Base-by-base conservation (phyloP, 2,888 invertebrate genomes). In the Cryptocephalus moraei region DNA sequence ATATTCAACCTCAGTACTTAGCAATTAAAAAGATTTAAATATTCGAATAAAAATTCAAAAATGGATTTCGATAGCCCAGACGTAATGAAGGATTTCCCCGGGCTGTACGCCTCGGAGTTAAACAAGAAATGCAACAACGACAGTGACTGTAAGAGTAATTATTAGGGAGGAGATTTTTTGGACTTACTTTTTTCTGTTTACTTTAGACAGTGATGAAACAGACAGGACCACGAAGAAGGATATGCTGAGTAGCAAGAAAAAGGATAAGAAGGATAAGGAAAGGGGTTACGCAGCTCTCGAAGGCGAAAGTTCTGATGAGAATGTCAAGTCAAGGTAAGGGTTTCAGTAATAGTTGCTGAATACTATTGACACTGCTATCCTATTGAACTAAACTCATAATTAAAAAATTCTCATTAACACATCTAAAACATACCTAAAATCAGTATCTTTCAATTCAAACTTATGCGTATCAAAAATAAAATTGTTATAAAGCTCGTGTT, bases 301-400 rank as follows among this genome's bases (percentile, higher is more conserved):
- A 70, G 93, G 92, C 39, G 91, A 91, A 70, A 92, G 93, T 64
- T 93, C 93, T 1, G 90, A 88, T 6, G 92, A 92, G 65, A 91
- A 91, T 61, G 52, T 49, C 43, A 56, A 56, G 47, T 54, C 56
- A 9, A 60, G 61, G 61, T 59, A 59, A 22, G 6, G 22, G 2
- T 4, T 22, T 22, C 6, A 4, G 22, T 22, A 22, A 32, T 22
- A 6, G 22, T 22, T 22, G 22, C 36, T 43, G 12, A 43, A n/a
- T 11, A n/a, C 10, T 43, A 8, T 42, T 44, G 10, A 31, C n/a
- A 39, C 9, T 2, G 1, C 8, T 9, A 39, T 39, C 9, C 39
- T 9, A 14, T 39, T 39, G 9, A 39, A 39, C 14, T 8, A 39
- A 14, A 13, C 14, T 9, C 9, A 14, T 39, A 8, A 39, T 39